Evolutionary conservation across 1,140 invertebrate genomes (phyloP).

Genomic region (Oedothorax gibbosus): DNA sequence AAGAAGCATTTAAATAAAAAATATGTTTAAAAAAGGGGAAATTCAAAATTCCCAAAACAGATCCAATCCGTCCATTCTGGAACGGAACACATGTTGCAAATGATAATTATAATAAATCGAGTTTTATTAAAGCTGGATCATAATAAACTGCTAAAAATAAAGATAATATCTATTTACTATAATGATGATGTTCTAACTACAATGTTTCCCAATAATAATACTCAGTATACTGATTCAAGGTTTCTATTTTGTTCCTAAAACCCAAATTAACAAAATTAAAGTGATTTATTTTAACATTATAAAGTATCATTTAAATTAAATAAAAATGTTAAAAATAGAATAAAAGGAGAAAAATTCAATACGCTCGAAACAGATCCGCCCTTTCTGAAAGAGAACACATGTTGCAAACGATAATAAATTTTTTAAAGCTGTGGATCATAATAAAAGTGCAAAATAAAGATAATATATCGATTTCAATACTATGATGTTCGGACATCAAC

Average conservation of each 20-base stretch:
- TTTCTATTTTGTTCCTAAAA: neutral
- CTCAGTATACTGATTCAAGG: neutral
- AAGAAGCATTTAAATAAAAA: constrained; percentile 7
- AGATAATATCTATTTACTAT: too few species aligned
- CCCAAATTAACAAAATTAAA: neutral
- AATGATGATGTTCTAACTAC: too few species aligned
- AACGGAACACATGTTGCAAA: constrained; percentile 38
- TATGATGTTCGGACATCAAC: constrained; percentile 22
- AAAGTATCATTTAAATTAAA: constrained; percentile 12
- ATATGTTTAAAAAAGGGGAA: neutral
- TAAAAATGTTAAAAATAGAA: constrained; percentile 11
- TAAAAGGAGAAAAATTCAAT: neutral
- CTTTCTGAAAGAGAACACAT: constrained; percentile 26
- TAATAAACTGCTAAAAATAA: too few species aligned
- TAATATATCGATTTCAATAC: constrained; percentile 30
- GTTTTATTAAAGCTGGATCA: too few species aligned
- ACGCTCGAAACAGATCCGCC: constrained; percentile 26
- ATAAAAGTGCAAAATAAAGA: constrained; percentile 3
- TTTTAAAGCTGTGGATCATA: too few species aligned
- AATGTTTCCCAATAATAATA: neutral
- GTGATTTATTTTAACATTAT: neutral
- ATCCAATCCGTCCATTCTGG: constrained; percentile 21
- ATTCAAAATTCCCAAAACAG: constrained; percentile 1
- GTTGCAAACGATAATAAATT: constrained; percentile 50
- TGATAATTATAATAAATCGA: constrained; percentile 37